Conservation (phyloP, 2,888 invertebrate genomes). For the Plemyria rubiginata region DNA sequence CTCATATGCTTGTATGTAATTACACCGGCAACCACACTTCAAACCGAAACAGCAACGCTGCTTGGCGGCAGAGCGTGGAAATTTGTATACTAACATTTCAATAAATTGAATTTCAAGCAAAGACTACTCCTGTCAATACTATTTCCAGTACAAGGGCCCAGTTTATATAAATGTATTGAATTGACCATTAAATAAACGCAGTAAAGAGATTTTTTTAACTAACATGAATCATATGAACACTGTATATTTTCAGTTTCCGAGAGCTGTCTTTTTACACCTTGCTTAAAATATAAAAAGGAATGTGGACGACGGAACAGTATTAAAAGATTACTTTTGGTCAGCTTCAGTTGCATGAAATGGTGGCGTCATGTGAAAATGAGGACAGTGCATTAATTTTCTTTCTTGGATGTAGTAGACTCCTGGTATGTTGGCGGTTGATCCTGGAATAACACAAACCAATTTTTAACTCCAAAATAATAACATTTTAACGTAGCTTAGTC, state of each 20-base stretch:
- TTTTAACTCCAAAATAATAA: no score
- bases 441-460: slow-evolving; percentile 72
- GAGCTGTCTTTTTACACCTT: neutral
- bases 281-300: neutral
- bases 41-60: no score
- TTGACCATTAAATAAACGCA: neutral
- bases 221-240: no score
- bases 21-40: no score
- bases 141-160: no score
- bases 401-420: slow-evolving; percentile 89
- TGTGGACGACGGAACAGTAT: neutral
- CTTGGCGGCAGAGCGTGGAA: no score
- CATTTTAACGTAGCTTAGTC: no score
- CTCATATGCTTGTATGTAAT: no score
- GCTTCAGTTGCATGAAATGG: slow-evolving; percentile 3
- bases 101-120: no score
- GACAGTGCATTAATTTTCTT: slow-evolving; percentile 87
- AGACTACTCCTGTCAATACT: neutral
- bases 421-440: slow-evolving; percentile 94
- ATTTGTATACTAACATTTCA: no score
- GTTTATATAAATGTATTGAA: no score
- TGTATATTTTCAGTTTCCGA: neutral
- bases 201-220: neutral
- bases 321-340: neutral
- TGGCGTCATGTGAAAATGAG: slow-evolving; percentile 67